Percentiles rank a stretch among this genome's conserved stretches.
Evolutionary conservation across 2,888 invertebrate genomes (phyloP).

Genomic region (Drosophila fulvimacula): DNA sequence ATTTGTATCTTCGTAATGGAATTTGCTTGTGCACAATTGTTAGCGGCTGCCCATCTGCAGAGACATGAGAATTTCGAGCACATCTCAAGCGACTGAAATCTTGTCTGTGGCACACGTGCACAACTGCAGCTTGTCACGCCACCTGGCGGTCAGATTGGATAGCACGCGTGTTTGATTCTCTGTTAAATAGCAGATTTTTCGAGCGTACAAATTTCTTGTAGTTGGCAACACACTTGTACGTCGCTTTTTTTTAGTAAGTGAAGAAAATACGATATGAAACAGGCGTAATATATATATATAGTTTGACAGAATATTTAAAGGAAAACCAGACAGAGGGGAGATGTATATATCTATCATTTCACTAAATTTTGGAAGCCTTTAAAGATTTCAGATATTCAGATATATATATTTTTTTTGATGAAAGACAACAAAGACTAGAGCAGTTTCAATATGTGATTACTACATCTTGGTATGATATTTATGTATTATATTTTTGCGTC

Average conservation of each 20-base stretch:
- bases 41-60: slow-evolving; percentile 52
- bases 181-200: slow-evolving; percentile 12
- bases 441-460: not conserved
- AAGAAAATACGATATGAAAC: no score
- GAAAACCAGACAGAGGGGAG: not conserved
- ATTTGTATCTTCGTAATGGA: slow-evolving; percentile 77
- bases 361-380: no score
- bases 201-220: slow-evolving; percentile 14
- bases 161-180: slow-evolving; percentile 18
- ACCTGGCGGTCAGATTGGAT: slow-evolving; percentile 47
- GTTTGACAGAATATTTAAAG: not conserved
- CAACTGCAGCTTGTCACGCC: slow-evolving; percentile 44
- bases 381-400: no score
- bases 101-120: slow-evolving; percentile 28
- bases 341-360: no score
- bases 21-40: slow-evolving; percentile 53
- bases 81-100: slow-evolving; percentile 5
- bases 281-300: not conserved
- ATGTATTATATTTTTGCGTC: no score
- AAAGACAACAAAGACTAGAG: not conserved
- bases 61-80: slow-evolving; percentile 27
- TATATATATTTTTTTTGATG: not conserved
- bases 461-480: not conserved
- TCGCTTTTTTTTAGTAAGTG: no score
- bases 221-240: no score